Evolutionary conservation across 2,113 vertebrate genomes (phyloP).

Genomic region (Cyphotilapia sp.): DNA sequence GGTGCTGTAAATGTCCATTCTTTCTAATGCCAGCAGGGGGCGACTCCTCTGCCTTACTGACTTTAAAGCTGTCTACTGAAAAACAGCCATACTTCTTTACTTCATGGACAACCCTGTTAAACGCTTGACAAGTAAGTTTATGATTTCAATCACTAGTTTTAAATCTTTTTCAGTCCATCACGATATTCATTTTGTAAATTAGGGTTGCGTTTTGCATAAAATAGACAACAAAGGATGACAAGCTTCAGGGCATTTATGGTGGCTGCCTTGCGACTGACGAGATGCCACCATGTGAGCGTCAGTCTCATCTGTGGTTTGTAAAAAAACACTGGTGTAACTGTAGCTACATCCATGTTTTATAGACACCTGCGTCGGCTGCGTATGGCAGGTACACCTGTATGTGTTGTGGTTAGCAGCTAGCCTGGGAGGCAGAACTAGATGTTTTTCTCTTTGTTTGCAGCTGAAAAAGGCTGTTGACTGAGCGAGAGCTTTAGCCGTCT

Average conservation of each 20-base stretch:
- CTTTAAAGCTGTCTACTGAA: neutral
- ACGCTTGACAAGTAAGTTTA: accelerated
- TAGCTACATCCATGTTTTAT: neutral
- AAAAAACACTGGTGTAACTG: neutral
- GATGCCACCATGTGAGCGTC: neutral
- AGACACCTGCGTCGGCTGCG: neutral
- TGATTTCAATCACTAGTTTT: neutral
- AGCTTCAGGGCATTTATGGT: neutral
- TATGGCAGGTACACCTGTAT: neutral
- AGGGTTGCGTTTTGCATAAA: neutral
- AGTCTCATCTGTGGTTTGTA: neutral
- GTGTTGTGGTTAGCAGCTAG: neutral
- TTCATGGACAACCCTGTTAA: accelerated
- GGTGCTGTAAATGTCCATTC: accelerated
- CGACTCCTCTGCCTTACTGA: accelerated
- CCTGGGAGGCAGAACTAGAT: neutral
- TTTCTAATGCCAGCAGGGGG: neutral
- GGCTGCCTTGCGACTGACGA: neutral
- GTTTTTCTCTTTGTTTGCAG: neutral
- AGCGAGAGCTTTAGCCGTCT: neutral
- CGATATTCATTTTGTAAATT: neutral
- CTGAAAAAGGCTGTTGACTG: neutral
- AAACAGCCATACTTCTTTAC: neutral
- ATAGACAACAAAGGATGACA: neutral
- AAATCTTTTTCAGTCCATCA: neutral